Evolutionary conservation across 2,888 invertebrate genomes (phyloP).

Genomic region (Andrena fulva): DNA sequence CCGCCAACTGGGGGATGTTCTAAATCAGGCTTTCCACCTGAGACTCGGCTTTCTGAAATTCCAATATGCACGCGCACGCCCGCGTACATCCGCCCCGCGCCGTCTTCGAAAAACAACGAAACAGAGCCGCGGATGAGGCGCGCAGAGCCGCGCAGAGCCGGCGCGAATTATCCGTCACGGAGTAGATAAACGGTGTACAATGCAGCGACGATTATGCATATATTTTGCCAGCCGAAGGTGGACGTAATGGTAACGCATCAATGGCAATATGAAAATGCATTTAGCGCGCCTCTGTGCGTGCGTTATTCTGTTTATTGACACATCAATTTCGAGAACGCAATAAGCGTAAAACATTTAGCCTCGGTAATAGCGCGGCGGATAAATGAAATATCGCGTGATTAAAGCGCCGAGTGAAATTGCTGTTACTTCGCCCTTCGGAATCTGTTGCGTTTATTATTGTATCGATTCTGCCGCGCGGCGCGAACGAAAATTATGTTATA

Average conservation of each 20-base stretch:
- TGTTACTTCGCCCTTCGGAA: slow-evolving; percentile 50
- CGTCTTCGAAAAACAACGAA: background rate
- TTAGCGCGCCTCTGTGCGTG: slow-evolving; percentile 27
- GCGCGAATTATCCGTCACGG: background rate
- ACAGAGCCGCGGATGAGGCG: slow-evolving; percentile 10
- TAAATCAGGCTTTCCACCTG: slow-evolving; percentile 70
- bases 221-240: background rate
- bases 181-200: background rate
- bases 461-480: slow-evolving; percentile 46
- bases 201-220: background rate
- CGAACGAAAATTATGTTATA: slow-evolving; percentile 56
- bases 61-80: slow-evolving; percentile 43
- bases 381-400: slow-evolving; percentile 60
- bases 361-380: slow-evolving; percentile 46
- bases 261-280: slow-evolving; percentile 42
- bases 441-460: slow-evolving; percentile 49
- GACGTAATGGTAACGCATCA: slow-evolving; percentile 32
- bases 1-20: slow-evolving; percentile 64
- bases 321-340: slow-evolving; percentile 55
- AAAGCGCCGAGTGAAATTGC: slow-evolving; percentile 48
- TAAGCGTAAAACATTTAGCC: slow-evolving; percentile 56
- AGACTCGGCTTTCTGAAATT: slow-evolving; percentile 63
- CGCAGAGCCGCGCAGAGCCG: no score
- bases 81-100: background rate
- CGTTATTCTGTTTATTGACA: slow-evolving; percentile 56